Base-by-base conservation (phyloP, 2,888 invertebrate genomes). In the Aelia acuminata region DNA sequence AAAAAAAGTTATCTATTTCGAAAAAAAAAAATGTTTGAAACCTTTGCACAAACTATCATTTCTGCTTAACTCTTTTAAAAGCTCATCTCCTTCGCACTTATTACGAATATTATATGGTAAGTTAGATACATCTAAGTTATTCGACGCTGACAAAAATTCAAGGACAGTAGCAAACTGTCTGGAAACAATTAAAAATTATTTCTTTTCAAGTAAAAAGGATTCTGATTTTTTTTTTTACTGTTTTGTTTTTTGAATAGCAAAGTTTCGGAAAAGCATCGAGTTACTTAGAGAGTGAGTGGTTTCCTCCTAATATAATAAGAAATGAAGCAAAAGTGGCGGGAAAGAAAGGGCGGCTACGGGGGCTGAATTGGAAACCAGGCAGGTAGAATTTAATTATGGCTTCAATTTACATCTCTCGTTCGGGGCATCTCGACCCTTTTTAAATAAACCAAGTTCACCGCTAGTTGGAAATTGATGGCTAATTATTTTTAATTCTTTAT, bases 321-420 rank as follows among this genome's bases (percentile, higher is more conserved):
- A 80, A 80, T 80, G 39, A 80, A 80, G 43, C 80, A 80, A 47
- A 47, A 80, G 80, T 80, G 80, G 80, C 22, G 10, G 80, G n/a
- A 80, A 80, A 80, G 80, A 80, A 80, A 80, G 43, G 43, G 80
- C 43, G 1, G n/a, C 43, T 80, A 80, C 80, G 80, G 43, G 43
- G n/a, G n/a, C 47, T 80, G 80, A 80, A 80, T 80, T 47, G 80
- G 80, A 47, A 80, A 80, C 80, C 43, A 80, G 80, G 20, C 43
- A 80, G 80, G 80, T 80, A 80, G 80, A 80, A 80, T 80, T 80
- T 80, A 80, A 80, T 80, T 80, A 80, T 47, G 43, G 80, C 47
- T 80, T 47, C 43, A 80, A 80, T 80, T 80, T 80, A 47, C 80
- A 80, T 80, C 43, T 80, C 80, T 80, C 11, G 43, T 3, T 18